These are phyloP conservation scores for Aphrophora alni DNA, from an alignment of 2,888 invertebrate genomes.

Conservation along the genomic window DNA sequence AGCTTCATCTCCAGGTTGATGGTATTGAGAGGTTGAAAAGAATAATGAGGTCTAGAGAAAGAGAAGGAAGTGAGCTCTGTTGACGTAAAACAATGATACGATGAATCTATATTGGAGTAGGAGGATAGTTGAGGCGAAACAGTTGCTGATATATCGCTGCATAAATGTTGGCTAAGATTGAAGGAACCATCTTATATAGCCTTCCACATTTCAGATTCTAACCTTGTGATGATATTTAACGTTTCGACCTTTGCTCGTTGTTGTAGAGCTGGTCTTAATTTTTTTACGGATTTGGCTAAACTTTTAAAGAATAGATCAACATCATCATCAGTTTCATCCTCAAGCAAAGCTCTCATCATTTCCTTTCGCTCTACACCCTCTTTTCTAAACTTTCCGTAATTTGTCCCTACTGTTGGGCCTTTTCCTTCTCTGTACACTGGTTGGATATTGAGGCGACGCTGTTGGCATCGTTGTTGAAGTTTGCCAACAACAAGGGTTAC, in stretches of 20 bases:
- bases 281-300: not conserved
- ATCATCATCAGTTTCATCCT: too few species aligned
- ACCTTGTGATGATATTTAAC: not conserved
- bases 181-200: not conserved
- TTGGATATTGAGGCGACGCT: too few species aligned
- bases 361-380: too few species aligned
- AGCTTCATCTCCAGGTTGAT: not conserved
- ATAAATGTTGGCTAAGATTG: not conserved
- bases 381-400: too few species aligned
- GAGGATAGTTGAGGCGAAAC: not conserved
- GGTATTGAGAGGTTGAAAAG: not conserved
- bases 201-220: not conserved
- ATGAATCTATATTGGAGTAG: not conserved
- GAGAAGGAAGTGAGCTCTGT: not conserved
- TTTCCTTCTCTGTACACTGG: too few species aligned
- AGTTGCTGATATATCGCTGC: not conserved
- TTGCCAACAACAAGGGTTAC: too few species aligned
- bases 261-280: not conserved
- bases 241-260: not conserved
- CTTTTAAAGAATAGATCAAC: too few species aligned
- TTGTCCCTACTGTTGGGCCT: too few species aligned
- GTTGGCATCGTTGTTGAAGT: too few species aligned
- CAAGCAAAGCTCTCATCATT: too few species aligned
- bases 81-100: not conserved
- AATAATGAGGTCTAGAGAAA: not conserved